phyloP scores from a whole-genome alignment of 2,888 invertebrate species.

The Digitonthophagus gazella region DNA sequence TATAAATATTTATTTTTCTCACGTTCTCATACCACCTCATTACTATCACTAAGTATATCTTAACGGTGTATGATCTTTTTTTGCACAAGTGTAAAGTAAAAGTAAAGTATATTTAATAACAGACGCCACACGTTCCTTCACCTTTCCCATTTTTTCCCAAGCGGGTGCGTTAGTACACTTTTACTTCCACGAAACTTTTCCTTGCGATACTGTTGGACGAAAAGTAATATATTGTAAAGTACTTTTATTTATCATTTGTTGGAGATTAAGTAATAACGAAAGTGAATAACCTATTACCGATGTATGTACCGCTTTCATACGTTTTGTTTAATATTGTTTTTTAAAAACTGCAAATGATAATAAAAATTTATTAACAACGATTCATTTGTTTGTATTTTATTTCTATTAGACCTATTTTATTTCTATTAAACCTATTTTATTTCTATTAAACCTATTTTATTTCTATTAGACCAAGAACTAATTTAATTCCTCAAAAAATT shows the following conservation, averaged over 20 bases:
- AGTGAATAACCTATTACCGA: constrained; percentile 10
- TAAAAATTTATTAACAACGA: constrained; percentile 18
- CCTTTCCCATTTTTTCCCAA: background rate
- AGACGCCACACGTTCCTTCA: background rate
- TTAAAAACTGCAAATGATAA: constrained; percentile 8
- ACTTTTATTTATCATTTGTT: constrained; percentile 15
- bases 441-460: background rate
- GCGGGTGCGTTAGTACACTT: constrained; percentile 12
- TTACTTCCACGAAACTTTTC: background rate
- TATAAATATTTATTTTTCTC: constrained; percentile 15
- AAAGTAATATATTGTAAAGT: constrained; percentile 17
- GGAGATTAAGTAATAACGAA: background rate
- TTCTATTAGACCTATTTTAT: no score
- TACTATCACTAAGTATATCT: constrained; percentile 8
- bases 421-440: no score
- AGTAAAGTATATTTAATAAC: background rate
- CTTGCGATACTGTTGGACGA: constrained; percentile 6
- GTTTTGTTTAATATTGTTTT: constrained; percentile 15
- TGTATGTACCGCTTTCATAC: constrained; percentile 16
- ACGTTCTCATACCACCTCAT: constrained; percentile 7
- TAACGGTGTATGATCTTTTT: constrained; percentile 9
- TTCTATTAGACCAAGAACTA: no score
- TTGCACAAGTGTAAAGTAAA: constrained; percentile 6
- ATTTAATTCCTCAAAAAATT: no score
- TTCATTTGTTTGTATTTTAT: background rate